Evolutionary conservation across 92 coral and sea anemone genomes (phyloP).

Genomic region (Actinostola sp.): DNA sequence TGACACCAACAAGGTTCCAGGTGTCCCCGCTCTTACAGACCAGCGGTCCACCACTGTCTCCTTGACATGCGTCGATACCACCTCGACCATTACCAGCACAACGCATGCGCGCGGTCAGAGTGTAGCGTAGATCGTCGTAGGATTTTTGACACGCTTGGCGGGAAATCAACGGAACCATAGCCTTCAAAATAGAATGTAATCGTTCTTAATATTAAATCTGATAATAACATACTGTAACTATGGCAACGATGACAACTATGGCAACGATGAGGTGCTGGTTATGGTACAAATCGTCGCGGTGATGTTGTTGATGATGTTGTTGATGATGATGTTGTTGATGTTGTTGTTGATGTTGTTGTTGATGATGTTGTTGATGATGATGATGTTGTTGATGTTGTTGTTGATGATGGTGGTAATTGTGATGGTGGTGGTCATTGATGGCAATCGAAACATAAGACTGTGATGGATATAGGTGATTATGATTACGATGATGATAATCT

Average conservation of each 20-base stretch:
- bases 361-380: too few relatives aligned
- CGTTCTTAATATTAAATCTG: neutral
- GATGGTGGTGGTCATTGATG: too few relatives aligned
- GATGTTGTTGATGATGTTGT: too few relatives aligned
- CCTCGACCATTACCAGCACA: slow-evolving; percentile 83
- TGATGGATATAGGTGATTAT: too few relatives aligned
- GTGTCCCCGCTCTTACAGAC: slow-evolving; percentile 62
- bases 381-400: too few relatives aligned
- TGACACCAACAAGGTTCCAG: slow-evolving; percentile 78
- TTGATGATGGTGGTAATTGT: too few relatives aligned
- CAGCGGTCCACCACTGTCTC: slow-evolving; percentile 92
- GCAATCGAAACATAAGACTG: too few relatives aligned
- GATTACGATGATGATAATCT: too few relatives aligned
- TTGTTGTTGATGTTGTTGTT: too few relatives aligned
- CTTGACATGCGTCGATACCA: slow-evolving; percentile 88
- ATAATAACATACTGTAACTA: too few relatives aligned
- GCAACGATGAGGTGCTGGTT: neutral
- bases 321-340: too few relatives aligned
- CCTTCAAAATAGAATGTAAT: slow-evolving; percentile 10
- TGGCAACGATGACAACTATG: neutral
- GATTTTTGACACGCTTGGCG: slow-evolving; percentile 62
- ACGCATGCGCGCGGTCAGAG: slow-evolving; percentile 79
- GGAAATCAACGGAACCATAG: slow-evolving; percentile 74
- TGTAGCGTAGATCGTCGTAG: slow-evolving; percentile 73
- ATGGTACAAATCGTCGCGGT: too few relatives aligned